A percentile compares a stretch with the other conserved stretches of the same genome.
phyloP scores from a whole-genome alignment of 2,888 invertebrate species.

The Amblyjoppa fuscipennis region DNA sequence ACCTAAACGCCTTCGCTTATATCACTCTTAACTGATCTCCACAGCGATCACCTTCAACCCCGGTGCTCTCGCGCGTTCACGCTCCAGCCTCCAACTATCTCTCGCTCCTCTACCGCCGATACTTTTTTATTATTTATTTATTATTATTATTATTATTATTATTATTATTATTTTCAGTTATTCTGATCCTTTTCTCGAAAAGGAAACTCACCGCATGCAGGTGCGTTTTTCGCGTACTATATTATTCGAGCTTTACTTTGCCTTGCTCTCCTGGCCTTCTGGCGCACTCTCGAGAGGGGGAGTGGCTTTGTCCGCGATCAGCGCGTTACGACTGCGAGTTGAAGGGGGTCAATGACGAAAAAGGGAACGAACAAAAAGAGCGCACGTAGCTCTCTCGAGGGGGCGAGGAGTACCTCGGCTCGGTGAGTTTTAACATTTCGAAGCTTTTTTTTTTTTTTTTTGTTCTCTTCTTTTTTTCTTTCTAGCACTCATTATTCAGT shows the following conservation, averaged over 20 bases:
- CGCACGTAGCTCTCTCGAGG: constrained; percentile 19
- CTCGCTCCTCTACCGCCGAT: constrained; percentile 46
- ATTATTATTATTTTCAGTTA: neutral
- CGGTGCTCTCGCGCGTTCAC: constrained; percentile 69
- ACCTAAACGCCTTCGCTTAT: constrained; percentile 80
- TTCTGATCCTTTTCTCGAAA: neutral
- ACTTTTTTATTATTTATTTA: too few species aligned
- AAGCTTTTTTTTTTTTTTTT: neutral
- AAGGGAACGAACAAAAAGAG: constrained; percentile 39
- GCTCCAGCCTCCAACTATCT: constrained; percentile 46
- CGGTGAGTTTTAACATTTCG: constrained; percentile 21
- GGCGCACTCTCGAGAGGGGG: neutral
- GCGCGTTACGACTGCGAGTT: constrained; percentile 35
- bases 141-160: neutral
- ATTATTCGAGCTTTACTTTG: constrained; percentile 61
- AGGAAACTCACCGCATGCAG: constrained; percentile 3
- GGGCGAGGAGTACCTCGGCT: constrained; percentile 23
- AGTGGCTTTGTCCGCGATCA: constrained; percentile 45
- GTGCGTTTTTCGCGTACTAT: constrained; percentile 12
- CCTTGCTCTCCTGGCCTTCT: constrained; percentile 39
- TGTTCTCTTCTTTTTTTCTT: neutral
- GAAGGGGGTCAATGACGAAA: constrained; percentile 64
- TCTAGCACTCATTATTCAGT: neutral
- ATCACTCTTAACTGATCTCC: constrained; percentile 81
- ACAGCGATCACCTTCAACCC: constrained; percentile 42